Evolutionary conservation across 2,113 vertebrate species (phyloP).

Genomic region (Brachirus orientalis): DNA sequence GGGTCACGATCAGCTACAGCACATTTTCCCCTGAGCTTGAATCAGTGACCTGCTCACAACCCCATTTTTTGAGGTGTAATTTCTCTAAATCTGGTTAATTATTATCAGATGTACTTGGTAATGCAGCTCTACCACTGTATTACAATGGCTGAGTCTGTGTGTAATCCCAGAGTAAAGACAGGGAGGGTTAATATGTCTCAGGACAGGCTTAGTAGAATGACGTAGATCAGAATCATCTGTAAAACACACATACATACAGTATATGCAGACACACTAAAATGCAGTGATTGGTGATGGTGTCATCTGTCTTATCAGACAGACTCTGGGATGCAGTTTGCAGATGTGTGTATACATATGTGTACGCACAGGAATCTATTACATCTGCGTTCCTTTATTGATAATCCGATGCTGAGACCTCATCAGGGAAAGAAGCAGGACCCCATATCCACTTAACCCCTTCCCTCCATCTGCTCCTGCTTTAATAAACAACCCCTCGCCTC

Average conservation of each 20-base stretch:
- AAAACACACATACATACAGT: constrained; percentile 16
- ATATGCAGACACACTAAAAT: neutral
- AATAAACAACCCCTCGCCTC: constrained; percentile 9
- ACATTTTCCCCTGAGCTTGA: neutral
- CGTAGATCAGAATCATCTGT: constrained; percentile 42
- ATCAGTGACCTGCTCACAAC: neutral
- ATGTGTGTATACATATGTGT: constrained; percentile 5
- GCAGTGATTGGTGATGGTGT: constrained; percentile 8
- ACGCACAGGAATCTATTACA: constrained; percentile 25
- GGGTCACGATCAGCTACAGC: neutral
- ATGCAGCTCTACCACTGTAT: neutral
- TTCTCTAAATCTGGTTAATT: neutral
- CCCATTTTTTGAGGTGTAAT: neutral
- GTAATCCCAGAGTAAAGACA: constrained; percentile 31
- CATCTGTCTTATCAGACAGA: constrained; percentile 22
- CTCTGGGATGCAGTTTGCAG: neutral
- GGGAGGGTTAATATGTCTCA: constrained; percentile 42
- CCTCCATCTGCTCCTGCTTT: constrained; percentile 3
- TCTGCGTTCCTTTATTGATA: constrained; percentile 43
- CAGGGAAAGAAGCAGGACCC: constrained; percentile 57
- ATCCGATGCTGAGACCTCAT: constrained; percentile 57
- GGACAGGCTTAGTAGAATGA: constrained; percentile 33
- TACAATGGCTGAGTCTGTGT: constrained; percentile 3
- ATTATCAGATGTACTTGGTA: no score
- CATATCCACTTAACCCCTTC: constrained; percentile 62